Base-by-base conservation (phyloP, 2,888 invertebrate genomes). In the Latheticus oryzae region DNA sequence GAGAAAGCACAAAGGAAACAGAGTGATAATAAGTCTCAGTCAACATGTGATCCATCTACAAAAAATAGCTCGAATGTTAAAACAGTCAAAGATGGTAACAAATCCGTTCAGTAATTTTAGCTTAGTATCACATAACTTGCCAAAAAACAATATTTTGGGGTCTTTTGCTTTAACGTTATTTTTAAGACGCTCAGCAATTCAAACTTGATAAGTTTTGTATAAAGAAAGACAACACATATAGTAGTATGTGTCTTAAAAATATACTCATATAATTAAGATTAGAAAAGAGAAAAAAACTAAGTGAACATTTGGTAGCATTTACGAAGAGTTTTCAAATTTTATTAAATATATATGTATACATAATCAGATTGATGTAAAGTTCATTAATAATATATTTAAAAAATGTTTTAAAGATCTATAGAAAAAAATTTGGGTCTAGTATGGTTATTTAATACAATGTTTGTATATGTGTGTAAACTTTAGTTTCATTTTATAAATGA, bases 101-200 rank as follows among this genome's bases (percentile, higher is more conserved):
- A 50, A 30, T 56, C 56, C 48, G 56, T 56, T 56, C 56, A 56
- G 26, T 50, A 55, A 47, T 40, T 52, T 42, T 52, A 52, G 52
- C 35, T 55, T 55, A 47, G 48, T 30, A 32, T 55, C 38, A 38
- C 7, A 24, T 30, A 38, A 48, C 52, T 55, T 55, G 55, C 53
- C 53, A 54, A 54, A 50, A n/a, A n/a, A n/a, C n/a, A n/a, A n/a
- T n/a, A n/a, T n/a, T 54, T 35, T 53, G 26, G 43, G 37, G n/a
- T 28, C 28, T 33, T 52, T 40, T 52, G 32, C 42, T 42, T 40
- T 23, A 19, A 35, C 37, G 26, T 48, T 48, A 12, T 21, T 35
- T 37, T 50, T 15, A 11, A 30, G 21, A 11, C 32, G 32, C 19
- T 45, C 30, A 30, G 45, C 17, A 35, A 38, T 45, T 21, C 28